Evolutionary conservation across 2,113 vertebrate species (phyloP), one percentile per base, ranked within the genome.

Genomic region (Malurus alboscapulatus): DNA sequence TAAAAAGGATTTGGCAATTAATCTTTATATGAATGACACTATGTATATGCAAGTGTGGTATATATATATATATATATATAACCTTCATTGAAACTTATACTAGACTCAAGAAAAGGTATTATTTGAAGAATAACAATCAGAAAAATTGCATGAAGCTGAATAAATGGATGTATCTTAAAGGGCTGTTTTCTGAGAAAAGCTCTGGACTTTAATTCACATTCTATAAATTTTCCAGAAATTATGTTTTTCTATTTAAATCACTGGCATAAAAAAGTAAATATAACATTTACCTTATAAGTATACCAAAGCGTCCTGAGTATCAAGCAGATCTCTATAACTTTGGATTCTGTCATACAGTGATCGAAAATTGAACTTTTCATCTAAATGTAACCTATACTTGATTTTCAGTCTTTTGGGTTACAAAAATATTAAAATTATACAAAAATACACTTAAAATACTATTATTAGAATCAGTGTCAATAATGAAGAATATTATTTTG

Each of bases 1-100:
- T 69, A 84, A 96, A 95, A 95, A 85, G 62, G 71, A 82, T 78
- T 71, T 96, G 36, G 34, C 38, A 97, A 96, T 96, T 97, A 94
- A 96, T 98, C 87, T 95, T 88, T 38, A 78, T 97, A 96, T 94
- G 96, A 96, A 97, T 97, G 72, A 90, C 54, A 76, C 26, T 76
- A 51, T 59, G 93, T 10, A 48, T 94, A 51, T 74, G 10, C 38
- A 38, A 38, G 10, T 38, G 38, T 38, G 38, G 38, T 38, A 38
- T 38, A 38, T 11, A 38, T 38, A 38, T 38, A 51, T 59, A 94
- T 9, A 47, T 94, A 51, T 74, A 77, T 94, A 79, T 71, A 96
- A 88, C 38, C 34, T 96, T 96, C 95, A 96, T 96, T 95, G 96
- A 96, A 97, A 95, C 17, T 34, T 95, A 57, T 92, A 76, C 51